phyloP scores from a whole-genome alignment of 2,888 invertebrate species.

The Chouioia cunea region DNA sequence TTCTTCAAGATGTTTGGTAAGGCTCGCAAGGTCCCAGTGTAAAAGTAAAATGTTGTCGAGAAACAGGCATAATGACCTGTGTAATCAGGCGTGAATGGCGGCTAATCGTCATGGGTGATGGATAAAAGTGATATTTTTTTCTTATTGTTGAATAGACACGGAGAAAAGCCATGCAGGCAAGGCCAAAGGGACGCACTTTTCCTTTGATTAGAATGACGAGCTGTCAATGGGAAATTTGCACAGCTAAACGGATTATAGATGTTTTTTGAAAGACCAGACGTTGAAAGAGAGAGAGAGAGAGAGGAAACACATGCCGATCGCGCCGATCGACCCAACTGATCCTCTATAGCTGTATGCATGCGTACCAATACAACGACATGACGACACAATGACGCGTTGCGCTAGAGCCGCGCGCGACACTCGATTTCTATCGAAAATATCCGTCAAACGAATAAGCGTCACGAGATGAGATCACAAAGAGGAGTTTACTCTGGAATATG shows the following conservation, averaged over 20 bases:
- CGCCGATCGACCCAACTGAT: slow-evolving; percentile 1
- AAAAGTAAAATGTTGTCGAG: no score
- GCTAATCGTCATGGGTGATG: no score
- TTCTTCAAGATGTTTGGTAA: no score
- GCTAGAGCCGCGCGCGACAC: slow-evolving; percentile 40
- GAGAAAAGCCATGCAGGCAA: no score
- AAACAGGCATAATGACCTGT: no score
- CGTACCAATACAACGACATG: neutral
- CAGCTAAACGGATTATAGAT: slow-evolving; percentile 69
- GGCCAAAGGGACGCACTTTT: slow-evolving; percentile 14
- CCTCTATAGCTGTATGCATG: neutral
- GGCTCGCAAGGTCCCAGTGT: no score
- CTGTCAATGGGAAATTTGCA: slow-evolving; percentile 65
- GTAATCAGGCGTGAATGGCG: no score
- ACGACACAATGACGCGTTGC: slow-evolving; percentile 40
- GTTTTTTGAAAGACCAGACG: slow-evolving; percentile 54
- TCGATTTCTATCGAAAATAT: slow-evolving; percentile 49
- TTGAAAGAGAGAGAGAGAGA: neutral
- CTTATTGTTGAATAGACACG: no score
- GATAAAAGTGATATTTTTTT: no score
- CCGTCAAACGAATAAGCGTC: neutral
- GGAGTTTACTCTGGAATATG: neutral
- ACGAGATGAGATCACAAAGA: neutral
- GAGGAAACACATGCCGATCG: slow-evolving; percentile 2
- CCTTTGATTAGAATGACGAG: slow-evolving; percentile 26